A percentile compares a stretch with the other conserved stretches of the same genome.
Evolutionary conservation across 1,140 invertebrate genomes (phyloP).

Genomic region (Choristoneura fumiferana): DNA sequence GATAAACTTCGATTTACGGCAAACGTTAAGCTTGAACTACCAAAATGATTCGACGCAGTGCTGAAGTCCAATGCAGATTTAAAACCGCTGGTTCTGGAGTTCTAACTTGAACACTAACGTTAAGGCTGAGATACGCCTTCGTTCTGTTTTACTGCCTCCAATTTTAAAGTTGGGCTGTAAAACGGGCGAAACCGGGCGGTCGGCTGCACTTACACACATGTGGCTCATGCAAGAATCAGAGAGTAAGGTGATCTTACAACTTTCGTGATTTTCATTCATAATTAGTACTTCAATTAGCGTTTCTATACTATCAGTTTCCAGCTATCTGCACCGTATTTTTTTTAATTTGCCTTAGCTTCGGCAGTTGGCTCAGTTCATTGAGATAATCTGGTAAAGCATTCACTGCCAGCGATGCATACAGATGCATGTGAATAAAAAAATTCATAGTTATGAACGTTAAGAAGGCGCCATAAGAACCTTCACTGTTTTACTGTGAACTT

Average conservation of each 20-base stretch:
- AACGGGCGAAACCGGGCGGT: background rate
- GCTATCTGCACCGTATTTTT: too few relatives aligned
- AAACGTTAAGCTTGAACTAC: background rate
- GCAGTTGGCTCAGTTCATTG: too few relatives aligned
- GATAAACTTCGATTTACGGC: too few relatives aligned
- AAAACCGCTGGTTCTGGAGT: background rate
- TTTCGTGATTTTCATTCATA: background rate
- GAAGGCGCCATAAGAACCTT: too few relatives aligned
- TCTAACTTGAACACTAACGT: background rate
- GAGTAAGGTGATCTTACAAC: background rate
- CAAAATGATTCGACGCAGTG: background rate
- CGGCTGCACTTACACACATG: background rate
- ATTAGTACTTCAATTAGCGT: background rate
- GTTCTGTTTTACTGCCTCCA: background rate
- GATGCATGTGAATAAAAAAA: too few relatives aligned
- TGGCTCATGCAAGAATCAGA: background rate
- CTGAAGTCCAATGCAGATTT: background rate
- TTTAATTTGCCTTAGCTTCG: too few relatives aligned
- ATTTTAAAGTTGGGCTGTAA: constrained; percentile 2
- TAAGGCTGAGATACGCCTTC: background rate
- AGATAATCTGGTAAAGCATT: too few relatives aligned
- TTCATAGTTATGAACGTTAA: too few relatives aligned
- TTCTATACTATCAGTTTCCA: background rate
- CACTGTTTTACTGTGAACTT: too few relatives aligned
- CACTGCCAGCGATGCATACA: too few relatives aligned